Base-by-base conservation (phyloP, 2,113 vertebrate genomes). In the Callithrix jacchus region DNA sequence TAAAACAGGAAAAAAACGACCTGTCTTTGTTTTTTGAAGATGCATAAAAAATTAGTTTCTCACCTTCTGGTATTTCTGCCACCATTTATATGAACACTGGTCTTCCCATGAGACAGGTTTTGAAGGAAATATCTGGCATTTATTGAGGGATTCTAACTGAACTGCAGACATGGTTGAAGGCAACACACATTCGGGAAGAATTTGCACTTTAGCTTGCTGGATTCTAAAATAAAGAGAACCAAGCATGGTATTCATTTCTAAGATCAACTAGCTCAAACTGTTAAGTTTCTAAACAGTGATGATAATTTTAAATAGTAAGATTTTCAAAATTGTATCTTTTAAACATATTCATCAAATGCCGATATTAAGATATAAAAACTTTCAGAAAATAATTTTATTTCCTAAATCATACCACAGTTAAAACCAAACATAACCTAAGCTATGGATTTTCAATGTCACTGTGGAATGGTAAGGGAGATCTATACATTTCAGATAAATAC, bases 181-280 rank as follows among this genome's bases (percentile, higher is more conserved):
- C 96, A 99, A 98, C 93, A 99, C 99, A 82, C 99, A 97, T 91
- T 99, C 99, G 0, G 99, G 99, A 80, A 99, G 99, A 98, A 99
- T 99, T 42, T 99, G 99, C 13, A 99, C 99, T 97, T 99, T 99
- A 25, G 99, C 99, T 97, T 99, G 99, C 97, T 99, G 99, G 97
- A 99, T 99, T 96, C 99, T 99, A 97, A 99, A 97, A 87, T 25
- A 49, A 35, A 94, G 86, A 86, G 37, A 70, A 94, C 82, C 93
- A 79, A 85, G 77, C 76, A 85, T 2, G 47, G 40, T 42, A 84
- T 68, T 94, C 74, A 94, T 40, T 82, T 90, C 81, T 30, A 74
- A 49, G 18, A 88, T 11, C 40, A 6, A 88, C 37, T 82, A 32
- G 76, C 61, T 88, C 56, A 54, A 68, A 45, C 61, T 52, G 0